Evolutionary conservation across 1,140 invertebrate genomes (phyloP).

Genomic region (Cyclargus thomasi): DNA sequence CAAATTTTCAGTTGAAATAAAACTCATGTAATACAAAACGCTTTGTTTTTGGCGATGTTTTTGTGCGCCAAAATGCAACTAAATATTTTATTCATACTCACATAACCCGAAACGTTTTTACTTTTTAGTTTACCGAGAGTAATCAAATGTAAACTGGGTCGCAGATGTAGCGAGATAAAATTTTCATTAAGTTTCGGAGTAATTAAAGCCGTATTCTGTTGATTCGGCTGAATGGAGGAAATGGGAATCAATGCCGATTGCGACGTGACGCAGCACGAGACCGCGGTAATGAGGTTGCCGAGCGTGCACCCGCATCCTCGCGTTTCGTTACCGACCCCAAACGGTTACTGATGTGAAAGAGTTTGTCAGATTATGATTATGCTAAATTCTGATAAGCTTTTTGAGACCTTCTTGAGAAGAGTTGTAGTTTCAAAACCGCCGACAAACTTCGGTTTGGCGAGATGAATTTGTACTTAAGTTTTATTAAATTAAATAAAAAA

Average conservation of each 20-base stretch:
- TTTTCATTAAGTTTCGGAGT: neutral
- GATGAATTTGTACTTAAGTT: no score
- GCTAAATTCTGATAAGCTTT: no score
- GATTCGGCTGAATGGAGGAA: conserved; percentile 13
- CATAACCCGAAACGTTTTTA: neutral
- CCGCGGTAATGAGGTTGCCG: conserved; percentile 12
- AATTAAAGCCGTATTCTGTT: conserved; percentile 14
- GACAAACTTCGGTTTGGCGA: no score
- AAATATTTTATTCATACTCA: neutral
- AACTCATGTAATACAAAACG: no score
- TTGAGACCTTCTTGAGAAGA: no score
- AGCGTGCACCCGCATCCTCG: conserved; percentile 1
- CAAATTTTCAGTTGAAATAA: no score
- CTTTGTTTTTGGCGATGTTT: no score
- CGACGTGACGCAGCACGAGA: conserved; percentile 15
- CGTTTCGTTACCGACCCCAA: neutral
- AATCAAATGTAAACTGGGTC: neutral
- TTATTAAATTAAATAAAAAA: no score
- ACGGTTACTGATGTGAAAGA: neutral
- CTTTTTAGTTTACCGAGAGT: neutral
- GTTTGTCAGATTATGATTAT: neutral
- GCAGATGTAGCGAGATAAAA: neutral
- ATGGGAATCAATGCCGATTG: conserved; percentile 7
- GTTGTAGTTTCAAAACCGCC: no score
- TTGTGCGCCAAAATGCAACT: neutral